Conservation (phyloP, 2,888 invertebrate species). For the Diplolepis rosae region DNA sequence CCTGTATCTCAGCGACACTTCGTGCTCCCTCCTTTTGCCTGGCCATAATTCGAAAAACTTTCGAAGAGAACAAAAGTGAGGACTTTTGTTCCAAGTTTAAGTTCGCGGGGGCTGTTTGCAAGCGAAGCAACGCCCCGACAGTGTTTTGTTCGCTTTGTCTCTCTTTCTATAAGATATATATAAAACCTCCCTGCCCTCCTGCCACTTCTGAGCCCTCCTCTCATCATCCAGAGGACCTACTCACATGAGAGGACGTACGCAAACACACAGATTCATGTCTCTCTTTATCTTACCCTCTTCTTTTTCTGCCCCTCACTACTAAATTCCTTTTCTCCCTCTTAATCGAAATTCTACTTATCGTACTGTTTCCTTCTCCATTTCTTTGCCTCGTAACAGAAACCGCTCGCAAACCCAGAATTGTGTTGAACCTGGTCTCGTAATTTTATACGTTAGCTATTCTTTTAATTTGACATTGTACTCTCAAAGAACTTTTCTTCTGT, state of each 20-base stretch:
- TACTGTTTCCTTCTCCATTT: constrained; percentile 23
- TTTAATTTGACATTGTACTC: constrained; percentile 16
- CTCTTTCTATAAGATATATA: constrained; percentile 67
- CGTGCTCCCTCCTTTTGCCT: constrained; percentile 52
- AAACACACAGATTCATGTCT: constrained; percentile 19
- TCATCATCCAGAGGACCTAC: constrained; percentile 25
- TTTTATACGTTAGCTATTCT: constrained; percentile 22
- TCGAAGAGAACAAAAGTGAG: constrained; percentile 69
- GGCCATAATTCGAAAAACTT: constrained; percentile 72
- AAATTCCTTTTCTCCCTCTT: neutral
- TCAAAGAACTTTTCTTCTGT: too few species aligned
- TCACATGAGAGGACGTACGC: neutral
- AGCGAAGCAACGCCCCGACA: constrained; percentile 68
- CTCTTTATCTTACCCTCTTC: neutral
- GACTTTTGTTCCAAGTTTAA: constrained; percentile 72
- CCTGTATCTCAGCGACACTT: constrained; percentile 34
- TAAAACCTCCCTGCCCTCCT: constrained; percentile 56
- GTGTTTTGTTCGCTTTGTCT: constrained; percentile 72
- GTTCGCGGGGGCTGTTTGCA: constrained; percentile 65
- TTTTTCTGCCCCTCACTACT: neutral
- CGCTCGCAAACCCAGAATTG: constrained; percentile 9
- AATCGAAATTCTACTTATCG: constrained; percentile 18
- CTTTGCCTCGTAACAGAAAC: constrained; percentile 6
- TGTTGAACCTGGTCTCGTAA: neutral
- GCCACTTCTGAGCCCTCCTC: neutral